These are phyloP conservation scores for Myopa tessellatipennis DNA, from an alignment of 2,888 invertebrate species.

Conservation along the genomic window DNA sequence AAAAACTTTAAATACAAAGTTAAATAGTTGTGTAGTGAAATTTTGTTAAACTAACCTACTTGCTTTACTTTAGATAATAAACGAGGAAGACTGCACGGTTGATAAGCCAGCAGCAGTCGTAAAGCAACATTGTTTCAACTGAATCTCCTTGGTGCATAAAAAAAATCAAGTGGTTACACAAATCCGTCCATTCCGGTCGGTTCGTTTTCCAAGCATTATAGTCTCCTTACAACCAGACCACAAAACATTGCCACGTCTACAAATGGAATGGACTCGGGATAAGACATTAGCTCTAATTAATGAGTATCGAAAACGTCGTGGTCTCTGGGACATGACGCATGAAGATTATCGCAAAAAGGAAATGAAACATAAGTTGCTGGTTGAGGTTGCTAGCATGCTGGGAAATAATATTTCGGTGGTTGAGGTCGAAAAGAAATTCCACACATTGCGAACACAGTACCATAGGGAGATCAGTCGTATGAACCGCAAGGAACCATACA, in stretches of 20 bases:
- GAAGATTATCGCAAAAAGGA: slow-evolving; percentile 68
- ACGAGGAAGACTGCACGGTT: background rate
- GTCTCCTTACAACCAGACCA: background rate
- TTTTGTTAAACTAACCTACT: background rate
- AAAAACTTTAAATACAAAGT: background rate
- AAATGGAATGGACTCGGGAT: slow-evolving; percentile 68
- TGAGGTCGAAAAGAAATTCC: slow-evolving; percentile 73
- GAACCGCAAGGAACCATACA: slow-evolving; percentile 71
- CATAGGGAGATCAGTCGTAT: slow-evolving; percentile 73
- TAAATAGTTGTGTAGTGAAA: background rate
- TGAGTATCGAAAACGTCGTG: slow-evolving; percentile 65
- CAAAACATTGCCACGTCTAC: background rate
- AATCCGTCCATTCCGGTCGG: background rate
- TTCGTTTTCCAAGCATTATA: background rate
- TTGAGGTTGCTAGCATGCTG: slow-evolving; percentile 61
- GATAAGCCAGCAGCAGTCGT: background rate
- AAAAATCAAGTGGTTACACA: background rate
- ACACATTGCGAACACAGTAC: slow-evolving; percentile 73
- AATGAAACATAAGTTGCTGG: slow-evolving; percentile 62
- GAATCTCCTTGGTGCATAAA: background rate
- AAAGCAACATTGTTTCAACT: slow-evolving; percentile 28
- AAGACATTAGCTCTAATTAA: slow-evolving; percentile 65
- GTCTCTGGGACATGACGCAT: slow-evolving; percentile 68
- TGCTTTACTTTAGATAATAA: background rate
- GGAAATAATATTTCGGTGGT: slow-evolving; percentile 65